Conservation (phyloP, 2,888 invertebrate genomes). For the Acronicta alni region DNA sequence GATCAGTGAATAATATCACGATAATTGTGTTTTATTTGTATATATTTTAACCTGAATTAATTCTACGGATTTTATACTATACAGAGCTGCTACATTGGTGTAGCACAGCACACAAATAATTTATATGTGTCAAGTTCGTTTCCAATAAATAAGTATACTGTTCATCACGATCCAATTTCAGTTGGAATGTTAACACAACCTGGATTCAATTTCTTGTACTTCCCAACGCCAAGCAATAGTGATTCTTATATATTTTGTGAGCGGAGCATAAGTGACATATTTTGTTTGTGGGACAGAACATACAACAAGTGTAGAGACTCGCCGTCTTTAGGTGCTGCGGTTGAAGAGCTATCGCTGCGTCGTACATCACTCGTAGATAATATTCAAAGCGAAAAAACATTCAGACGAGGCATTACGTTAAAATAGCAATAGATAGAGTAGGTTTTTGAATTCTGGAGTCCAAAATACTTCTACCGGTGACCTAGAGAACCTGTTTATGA, state of each 20-base stretch:
- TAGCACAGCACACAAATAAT: too few relatives aligned
- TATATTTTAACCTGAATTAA: neutral
- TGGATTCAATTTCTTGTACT: constrained; percentile 13
- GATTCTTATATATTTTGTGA: constrained; percentile 14
- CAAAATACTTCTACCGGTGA: too few relatives aligned
- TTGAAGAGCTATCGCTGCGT: constrained; percentile 67
- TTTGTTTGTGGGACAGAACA: constrained; percentile 4
- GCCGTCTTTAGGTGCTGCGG: constrained; percentile 28
- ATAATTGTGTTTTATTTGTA: constrained; percentile 1
- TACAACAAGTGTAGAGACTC: neutral
- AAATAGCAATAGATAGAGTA: neutral
- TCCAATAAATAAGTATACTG: neutral
- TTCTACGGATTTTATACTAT: too few relatives aligned
- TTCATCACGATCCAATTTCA: constrained; percentile 57
- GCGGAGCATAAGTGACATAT: constrained; percentile 8
- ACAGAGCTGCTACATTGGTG: too few relatives aligned
- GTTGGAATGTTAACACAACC: constrained; percentile 34
- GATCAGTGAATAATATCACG: constrained; percentile 28
- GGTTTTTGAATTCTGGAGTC: too few relatives aligned
- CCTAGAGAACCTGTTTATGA: too few relatives aligned
- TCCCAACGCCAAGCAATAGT: constrained; percentile 26
- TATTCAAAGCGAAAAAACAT: constrained; percentile 1
- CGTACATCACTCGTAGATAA: neutral
- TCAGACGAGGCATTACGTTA: neutral
- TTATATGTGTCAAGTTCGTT: too few relatives aligned